Percentiles rank a stretch among this genome's conserved stretches.
phyloP scores from a whole-genome alignment of 2,113 vertebrate genomes.

The Leucopsar rothschildi region DNA sequence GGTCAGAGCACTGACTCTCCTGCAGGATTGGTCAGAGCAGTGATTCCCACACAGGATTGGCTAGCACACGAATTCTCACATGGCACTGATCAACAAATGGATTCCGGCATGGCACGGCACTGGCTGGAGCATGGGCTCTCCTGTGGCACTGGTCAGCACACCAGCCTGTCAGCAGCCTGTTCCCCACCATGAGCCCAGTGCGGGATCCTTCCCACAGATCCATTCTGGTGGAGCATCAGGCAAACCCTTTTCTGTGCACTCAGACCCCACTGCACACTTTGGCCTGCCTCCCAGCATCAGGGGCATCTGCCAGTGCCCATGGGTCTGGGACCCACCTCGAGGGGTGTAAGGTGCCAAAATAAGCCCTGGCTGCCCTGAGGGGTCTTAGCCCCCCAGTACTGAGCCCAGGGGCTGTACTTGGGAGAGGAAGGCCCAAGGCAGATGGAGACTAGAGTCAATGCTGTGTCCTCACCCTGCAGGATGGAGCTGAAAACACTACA shows the following conservation, averaged over 20 bases:
- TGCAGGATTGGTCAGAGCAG: not conserved
- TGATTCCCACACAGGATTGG: not conserved
- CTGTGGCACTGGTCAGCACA: not conserved
- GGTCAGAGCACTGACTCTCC: not conserved
- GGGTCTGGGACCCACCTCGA: not conserved
- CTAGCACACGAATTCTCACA: accelerated
- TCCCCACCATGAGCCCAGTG: not conserved
- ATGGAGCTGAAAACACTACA: not conserved
- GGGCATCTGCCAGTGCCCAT: not conserved
- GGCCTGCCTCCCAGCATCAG: not conserved
- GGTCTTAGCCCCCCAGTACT: not conserved
- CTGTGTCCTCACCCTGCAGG: not conserved
- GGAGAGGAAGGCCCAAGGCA: not conserved
- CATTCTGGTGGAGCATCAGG: not conserved
- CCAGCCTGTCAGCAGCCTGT: accelerated
- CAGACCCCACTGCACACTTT: not conserved
- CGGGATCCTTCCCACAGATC: not conserved
- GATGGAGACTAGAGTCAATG: not conserved
- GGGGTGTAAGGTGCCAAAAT: not conserved
- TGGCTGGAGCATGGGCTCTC: not conserved
- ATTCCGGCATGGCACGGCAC: not conserved
- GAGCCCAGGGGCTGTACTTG: accelerated
- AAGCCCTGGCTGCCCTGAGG: not conserved
- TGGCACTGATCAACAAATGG: not conserved
- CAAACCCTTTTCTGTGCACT: not conserved